Percentiles rank a stretch among this genome's conserved stretches.
These are phyloP conservation scores for Reticulitermes lucifugus DNA, from an alignment of 2,888 invertebrate species.

Conservation along the genomic window DNA sequence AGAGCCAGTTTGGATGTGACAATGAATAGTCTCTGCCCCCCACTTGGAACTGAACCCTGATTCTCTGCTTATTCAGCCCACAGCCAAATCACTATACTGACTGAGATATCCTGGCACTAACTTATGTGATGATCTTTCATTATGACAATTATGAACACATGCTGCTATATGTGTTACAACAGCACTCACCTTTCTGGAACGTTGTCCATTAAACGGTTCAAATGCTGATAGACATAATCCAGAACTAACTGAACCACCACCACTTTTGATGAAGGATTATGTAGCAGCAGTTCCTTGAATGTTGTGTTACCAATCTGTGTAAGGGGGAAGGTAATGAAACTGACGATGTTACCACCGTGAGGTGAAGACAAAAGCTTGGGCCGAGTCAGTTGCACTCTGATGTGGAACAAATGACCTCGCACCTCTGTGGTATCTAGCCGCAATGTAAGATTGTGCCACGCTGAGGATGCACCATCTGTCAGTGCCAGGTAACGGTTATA, in stretches of 20 bases:
- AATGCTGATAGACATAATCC: slow-evolving; percentile 70
- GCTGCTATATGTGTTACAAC: too few relatives aligned
- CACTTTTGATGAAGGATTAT: slow-evolving; percentile 78
- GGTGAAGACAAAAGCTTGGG: slow-evolving; percentile 66
- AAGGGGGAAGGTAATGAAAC: slow-evolving; percentile 73
- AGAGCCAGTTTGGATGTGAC: too few relatives aligned
- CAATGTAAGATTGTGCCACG: slow-evolving; percentile 77
- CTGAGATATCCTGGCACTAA: too few relatives aligned
- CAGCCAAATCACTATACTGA: too few relatives aligned
- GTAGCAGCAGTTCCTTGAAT: slow-evolving; percentile 73
- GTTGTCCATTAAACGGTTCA: slow-evolving; percentile 21
- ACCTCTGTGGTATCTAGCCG: slow-evolving; percentile 79
- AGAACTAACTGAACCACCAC: slow-evolving; percentile 81
- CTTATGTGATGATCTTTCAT: too few relatives aligned
- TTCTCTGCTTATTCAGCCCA: too few relatives aligned
- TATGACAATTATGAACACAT: too few relatives aligned
- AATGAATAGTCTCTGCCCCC: too few relatives aligned
- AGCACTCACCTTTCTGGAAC: slow-evolving; percentile 41
- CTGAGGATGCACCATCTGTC: slow-evolving; percentile 61
- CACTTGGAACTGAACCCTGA: too few relatives aligned
- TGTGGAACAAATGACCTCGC: slow-evolving; percentile 66
- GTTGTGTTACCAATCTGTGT: slow-evolving; percentile 80
- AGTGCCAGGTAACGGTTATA: slow-evolving; percentile 71
- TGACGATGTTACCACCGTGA: slow-evolving; percentile 61
- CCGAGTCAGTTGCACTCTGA: slow-evolving; percentile 77